Percentiles rank a stretch among this genome's conserved stretches.
Evolutionary conservation across 2,113 vertebrate genomes (phyloP).

Genomic region (Balaenoptera acutorostrata): DNA sequence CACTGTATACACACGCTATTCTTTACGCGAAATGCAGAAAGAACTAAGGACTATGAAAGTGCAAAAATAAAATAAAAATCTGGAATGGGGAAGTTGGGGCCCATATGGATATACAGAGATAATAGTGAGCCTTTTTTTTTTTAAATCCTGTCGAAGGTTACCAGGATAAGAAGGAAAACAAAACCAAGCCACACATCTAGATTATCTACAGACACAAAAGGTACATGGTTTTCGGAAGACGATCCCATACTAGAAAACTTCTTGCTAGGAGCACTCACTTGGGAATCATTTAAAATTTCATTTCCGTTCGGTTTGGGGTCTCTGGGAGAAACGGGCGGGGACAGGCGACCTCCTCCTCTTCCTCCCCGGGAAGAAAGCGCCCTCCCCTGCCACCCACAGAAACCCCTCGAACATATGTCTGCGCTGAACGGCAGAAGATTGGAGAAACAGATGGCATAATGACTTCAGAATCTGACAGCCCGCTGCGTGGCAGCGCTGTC

Average conservation of each 20-base stretch:
- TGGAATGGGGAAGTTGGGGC: neutral
- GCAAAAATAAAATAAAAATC: neutral
- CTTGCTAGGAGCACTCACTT: neutral
- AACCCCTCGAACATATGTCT: slow-evolving; percentile 43
- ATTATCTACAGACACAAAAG: neutral
- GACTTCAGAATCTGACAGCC: slow-evolving; percentile 52
- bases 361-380: neutral
- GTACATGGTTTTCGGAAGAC: neutral
- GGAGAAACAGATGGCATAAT: slow-evolving; percentile 68
- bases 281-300: neutral
- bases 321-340: neutral
- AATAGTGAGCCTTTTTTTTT: neutral
- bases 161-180: neutral
- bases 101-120: neutral
- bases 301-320: neutral
- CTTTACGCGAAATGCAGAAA: neutral
- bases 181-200: neutral
- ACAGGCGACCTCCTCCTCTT: neutral
- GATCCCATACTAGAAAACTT: neutral
- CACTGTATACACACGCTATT: neutral
- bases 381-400: neutral
- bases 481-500: neutral
- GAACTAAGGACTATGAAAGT: neutral
- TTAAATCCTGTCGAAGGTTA: neutral
- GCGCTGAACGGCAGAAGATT: slow-evolving; percentile 28